phyloP scores from a whole-genome alignment of 2,113 vertebrate genomes.

The Chamaetylas fuelleborni region DNA sequence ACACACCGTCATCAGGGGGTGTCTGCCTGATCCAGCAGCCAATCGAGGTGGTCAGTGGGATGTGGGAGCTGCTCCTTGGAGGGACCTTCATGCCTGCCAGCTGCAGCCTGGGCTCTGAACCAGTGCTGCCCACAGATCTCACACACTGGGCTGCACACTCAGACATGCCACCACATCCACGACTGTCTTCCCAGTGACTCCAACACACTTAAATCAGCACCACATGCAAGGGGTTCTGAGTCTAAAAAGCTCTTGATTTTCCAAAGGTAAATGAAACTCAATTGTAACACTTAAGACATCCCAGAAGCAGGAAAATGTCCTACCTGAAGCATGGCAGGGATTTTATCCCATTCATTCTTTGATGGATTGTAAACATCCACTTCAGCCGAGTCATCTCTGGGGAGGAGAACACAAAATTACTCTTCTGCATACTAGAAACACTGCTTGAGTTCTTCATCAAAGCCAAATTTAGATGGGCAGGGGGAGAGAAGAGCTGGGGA shows the following conservation, averaged over 20 bases:
- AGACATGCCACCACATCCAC: fast-evolving
- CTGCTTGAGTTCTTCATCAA: neutral
- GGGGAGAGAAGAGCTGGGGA: neutral
- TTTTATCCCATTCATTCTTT: conserved; percentile 93
- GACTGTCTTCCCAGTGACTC: neutral
- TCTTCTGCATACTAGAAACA: neutral
- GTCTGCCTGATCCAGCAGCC: fast-evolving
- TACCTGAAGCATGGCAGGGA: conserved; percentile 95
- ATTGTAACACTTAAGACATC: neutral
- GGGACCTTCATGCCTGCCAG: neutral
- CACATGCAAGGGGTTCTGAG: neutral
- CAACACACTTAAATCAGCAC: fast-evolving
- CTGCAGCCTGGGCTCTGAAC: neutral
- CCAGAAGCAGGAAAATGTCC: fast-evolving
- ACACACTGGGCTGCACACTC: neutral
- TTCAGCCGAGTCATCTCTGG: conserved; percentile 91
- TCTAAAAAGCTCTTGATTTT: neutral
- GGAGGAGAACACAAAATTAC: neutral
- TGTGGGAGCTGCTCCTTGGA: neutral
- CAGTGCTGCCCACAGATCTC: neutral
- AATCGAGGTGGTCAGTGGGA: fast-evolving
- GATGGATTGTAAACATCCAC: conserved; percentile 91
- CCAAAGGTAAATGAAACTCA: neutral
- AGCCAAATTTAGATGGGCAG: neutral
- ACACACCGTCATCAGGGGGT: fast-evolving